Conservation (phyloP, 2,888 invertebrate species). For the Polydrusus pterygomalis region DNA sequence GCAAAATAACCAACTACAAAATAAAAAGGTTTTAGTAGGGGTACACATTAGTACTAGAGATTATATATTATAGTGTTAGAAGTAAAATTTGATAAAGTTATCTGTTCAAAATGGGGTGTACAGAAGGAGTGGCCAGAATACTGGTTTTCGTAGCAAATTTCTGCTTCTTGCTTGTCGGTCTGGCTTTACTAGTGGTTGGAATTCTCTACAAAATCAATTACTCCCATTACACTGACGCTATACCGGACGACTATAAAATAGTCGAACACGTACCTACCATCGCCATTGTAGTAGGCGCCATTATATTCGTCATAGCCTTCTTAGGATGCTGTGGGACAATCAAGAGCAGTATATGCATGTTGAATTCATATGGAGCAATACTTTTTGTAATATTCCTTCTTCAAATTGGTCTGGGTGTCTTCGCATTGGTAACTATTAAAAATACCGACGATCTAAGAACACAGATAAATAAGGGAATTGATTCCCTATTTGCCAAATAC, state of each 20-base stretch:
- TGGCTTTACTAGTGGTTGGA: slow-evolving; percentile 39
- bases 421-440: slow-evolving; percentile 43
- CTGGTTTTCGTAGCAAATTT: slow-evolving; percentile 50
- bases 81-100: slow-evolving; percentile 15
- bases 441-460: slow-evolving; percentile 31
- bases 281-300: slow-evolving; percentile 40
- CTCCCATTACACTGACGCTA: slow-evolving; percentile 27
- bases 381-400: slow-evolving; percentile 47
- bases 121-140: slow-evolving; percentile 48
- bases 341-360: slow-evolving; percentile 45
- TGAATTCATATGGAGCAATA: slow-evolving; percentile 48
- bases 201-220: slow-evolving; percentile 34
- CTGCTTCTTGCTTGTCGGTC: slow-evolving; percentile 47
- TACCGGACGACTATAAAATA: slow-evolving; percentile 34
- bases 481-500: slow-evolving; percentile 11
- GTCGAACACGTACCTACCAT: slow-evolving; percentile 29
- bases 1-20: slow-evolving; percentile 15
- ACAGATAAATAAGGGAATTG: slow-evolving; percentile 1
- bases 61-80: background rate
- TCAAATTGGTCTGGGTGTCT: slow-evolving; percentile 46
- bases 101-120: slow-evolving; percentile 40
- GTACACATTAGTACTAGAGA: background rate
- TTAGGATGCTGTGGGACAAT: slow-evolving; percentile 51
- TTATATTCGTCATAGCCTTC: slow-evolving; percentile 43
- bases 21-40: slow-evolving; percentile 8